Evolutionary conservation across 2,113 vertebrate genomes (phyloP), one percentile per base, ranked within the genome.

Genomic region (Fregetta grallaria): DNA sequence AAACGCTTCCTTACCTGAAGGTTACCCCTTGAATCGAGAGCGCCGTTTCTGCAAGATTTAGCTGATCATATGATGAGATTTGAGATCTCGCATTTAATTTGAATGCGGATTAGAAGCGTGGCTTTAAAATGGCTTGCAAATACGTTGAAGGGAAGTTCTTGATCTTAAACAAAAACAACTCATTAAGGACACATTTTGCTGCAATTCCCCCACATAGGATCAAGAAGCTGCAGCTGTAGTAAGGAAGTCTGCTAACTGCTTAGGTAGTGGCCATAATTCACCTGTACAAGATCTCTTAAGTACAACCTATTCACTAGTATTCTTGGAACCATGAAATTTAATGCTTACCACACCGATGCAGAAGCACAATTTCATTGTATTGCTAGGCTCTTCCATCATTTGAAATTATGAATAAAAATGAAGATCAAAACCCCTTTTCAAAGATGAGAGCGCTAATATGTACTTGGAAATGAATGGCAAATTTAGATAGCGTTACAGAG

Each of bases 1-100:
- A 47, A 85, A 56, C 45, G 53, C 58, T 86, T 70, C 95, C 94
- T 50, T 50, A 86, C 94, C 78, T 87, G 95, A 97, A 95, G 95
- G 95, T 94, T 94, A 96, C 86, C 77, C 75, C 58, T 44, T 19
- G 78, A 40, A 27, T 27, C 11, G 63, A 25, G 90, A 59, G 3
- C 47, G 91, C 75, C 14, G 3, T 20, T 91, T n/a, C 56, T 56
- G 82, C 80, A 27, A 30, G 47, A 4, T 83, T n/a, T n/a, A 27
- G 30, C 55, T 11, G 80, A 20, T 86, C 10, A 0, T 4, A 3
- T 4, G 32, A 45, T n/a, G 53, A 34, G 66, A 42, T 76, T 40
- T 23, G 63, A 70, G 80, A 30, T 22, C 50, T 29, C 16, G 62
- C 9, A 0, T 90, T 84, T 52, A 6, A 36, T 74, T 47, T 32